phyloP scores from a whole-genome alignment of 2,797 vertebrate genomes.

The Semotilus atromaculatus region DNA sequence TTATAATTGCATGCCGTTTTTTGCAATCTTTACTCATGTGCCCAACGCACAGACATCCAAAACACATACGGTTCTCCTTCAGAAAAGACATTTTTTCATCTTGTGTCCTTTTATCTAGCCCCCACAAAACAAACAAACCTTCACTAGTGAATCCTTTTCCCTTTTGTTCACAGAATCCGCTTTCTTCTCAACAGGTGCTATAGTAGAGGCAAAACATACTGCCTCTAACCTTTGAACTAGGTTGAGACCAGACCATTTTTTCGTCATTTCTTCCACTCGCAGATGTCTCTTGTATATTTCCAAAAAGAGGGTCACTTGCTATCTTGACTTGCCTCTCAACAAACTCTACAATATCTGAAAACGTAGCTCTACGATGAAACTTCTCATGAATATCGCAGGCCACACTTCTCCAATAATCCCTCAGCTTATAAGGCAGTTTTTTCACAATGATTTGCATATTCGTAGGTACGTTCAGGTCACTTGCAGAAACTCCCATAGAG shows the following conservation, averaged over 20 bases:
- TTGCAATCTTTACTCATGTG: neutral
- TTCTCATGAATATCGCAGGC: neutral
- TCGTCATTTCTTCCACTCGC: neutral
- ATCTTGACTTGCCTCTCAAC: neutral
- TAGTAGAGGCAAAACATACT: neutral
- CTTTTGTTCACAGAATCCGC: neutral
- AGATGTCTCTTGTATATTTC: neutral
- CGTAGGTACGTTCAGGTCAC: too few species aligned
- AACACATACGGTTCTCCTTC: neutral
- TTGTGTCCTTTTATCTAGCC: neutral
- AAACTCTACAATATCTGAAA: neutral
- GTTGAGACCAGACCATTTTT: neutral
- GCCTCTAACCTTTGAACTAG: neutral
- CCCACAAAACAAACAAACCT: too few species aligned
- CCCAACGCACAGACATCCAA: neutral
- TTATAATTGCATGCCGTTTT: neutral
- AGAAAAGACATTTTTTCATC: neutral
- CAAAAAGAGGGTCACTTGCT: neutral
- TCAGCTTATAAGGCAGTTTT: neutral
- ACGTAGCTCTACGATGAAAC: neutral
- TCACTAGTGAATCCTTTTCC: too few species aligned
- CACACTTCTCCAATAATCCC: neutral
- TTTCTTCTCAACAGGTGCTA: neutral
- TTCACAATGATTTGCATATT: too few species aligned
- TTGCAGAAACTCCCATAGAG: too few species aligned